Evolutionary conservation across 2,797 vertebrate genomes (phyloP).

Genomic region (Enteromius thamalakanensis): DNA sequence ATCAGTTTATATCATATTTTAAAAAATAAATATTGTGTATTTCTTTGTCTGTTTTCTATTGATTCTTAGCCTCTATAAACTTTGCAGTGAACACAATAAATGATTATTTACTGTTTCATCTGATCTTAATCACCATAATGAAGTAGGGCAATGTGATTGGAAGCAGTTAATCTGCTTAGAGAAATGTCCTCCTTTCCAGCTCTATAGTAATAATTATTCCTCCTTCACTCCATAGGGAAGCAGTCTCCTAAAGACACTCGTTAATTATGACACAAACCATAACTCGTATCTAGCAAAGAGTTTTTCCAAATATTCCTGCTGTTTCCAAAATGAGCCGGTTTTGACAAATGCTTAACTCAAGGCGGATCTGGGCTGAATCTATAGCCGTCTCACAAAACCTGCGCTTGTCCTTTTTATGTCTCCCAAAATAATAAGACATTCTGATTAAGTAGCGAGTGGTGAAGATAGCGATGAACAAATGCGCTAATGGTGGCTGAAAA

Average conservation of each 20-base stretch:
- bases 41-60: neutral
- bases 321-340: slow-evolving; percentile 45
- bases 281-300: slow-evolving; percentile 48
- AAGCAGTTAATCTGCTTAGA: slow-evolving; percentile 37
- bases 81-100: neutral
- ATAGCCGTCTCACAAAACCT: slow-evolving; percentile 46
- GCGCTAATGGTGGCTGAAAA: slow-evolving; percentile 70
- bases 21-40: neutral
- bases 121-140: slow-evolving; percentile 41
- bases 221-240: slow-evolving; percentile 41
- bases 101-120: slow-evolving; percentile 14
- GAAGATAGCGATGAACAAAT: slow-evolving; percentile 46
- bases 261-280: slow-evolving; percentile 59
- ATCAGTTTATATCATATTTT: neutral
- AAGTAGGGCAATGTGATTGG: slow-evolving; percentile 30
- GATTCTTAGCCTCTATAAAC: slow-evolving; percentile 5
- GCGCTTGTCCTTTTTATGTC: slow-evolving; percentile 49
- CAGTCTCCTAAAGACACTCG: slow-evolving; percentile 44
- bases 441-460: slow-evolving; percentile 54
- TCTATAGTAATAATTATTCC: slow-evolving; percentile 48
- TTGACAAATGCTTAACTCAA: slow-evolving; percentile 37
- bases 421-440: slow-evolving; percentile 52
- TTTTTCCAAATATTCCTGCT: slow-evolving; percentile 22
- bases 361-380: slow-evolving; percentile 43
- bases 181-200: slow-evolving; percentile 34